Evolutionary conservation across 2,888 invertebrate genomes (phyloP).

Genomic region (Teinopalpus imperialis): DNA sequence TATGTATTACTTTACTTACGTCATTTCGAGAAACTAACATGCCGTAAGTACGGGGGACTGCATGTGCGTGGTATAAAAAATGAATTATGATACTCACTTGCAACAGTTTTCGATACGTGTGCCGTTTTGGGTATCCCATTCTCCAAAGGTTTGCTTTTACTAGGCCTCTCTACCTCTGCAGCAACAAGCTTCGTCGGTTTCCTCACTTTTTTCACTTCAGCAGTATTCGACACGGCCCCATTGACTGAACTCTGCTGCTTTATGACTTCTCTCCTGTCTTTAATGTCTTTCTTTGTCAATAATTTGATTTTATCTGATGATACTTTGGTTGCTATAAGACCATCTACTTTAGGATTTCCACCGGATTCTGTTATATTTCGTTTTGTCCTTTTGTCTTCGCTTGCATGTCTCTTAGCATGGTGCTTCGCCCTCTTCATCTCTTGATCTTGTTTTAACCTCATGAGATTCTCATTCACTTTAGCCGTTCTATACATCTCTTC

Average conservation of each 20-base stretch:
- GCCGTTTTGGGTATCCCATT: conserved; percentile 54
- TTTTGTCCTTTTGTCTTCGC: conserved; percentile 54
- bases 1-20: no score
- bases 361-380: conserved; percentile 57
- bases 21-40: no score
- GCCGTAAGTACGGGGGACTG: no score
- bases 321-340: conserved; percentile 54
- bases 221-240: conserved; percentile 42
- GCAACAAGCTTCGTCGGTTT: conserved; percentile 55
- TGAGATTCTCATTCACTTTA: conserved; percentile 76
- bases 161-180: conserved; percentile 53
- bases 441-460: conserved; percentile 67
- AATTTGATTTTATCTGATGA: conserved; percentile 69
- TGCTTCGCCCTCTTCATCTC: conserved; percentile 62
- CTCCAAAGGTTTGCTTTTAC: conserved; percentile 49
- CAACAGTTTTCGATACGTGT: conserved; percentile 49
- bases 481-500: conserved; percentile 70
- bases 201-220: conserved; percentile 61
- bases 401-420: conserved; percentile 52
- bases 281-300: conserved; percentile 65
- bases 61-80: no score
- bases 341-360: conserved; percentile 61
- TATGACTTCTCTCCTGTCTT: conserved; percentile 62
- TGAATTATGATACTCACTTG: conserved; percentile 45
- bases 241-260: conserved; percentile 65